A percentile compares a stretch with the other conserved stretches of the same genome.
Conservation (phyloP, 1,140 invertebrate species). For the Drosophila lacertosa region DNA sequence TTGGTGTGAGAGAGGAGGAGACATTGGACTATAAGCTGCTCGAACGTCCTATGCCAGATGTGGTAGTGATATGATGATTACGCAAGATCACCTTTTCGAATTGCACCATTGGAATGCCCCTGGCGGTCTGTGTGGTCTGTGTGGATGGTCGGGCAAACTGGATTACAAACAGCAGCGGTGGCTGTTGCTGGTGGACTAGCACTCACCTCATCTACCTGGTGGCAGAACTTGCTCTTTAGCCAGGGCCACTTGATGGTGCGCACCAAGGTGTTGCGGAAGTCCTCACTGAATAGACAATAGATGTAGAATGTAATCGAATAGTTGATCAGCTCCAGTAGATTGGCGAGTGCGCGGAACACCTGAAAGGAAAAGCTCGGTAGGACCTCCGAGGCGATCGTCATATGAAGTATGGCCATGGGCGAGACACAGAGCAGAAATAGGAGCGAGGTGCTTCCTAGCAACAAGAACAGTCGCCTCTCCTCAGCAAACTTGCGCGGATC, state of each 20-base stretch:
- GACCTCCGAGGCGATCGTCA: conserved; percentile 88
- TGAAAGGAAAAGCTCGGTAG: conserved; percentile 88
- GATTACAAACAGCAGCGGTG: conserved; percentile 61
- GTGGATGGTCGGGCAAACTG: conserved; percentile 51
- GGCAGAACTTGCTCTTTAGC: conserved; percentile 70
- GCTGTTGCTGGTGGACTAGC: conserved; percentile 61
- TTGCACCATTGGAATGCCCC: conserved; percentile 63
- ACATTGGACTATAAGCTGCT: conserved; percentile 67
- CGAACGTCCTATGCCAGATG: conserved; percentile 75
- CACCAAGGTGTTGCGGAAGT: conserved; percentile 89
- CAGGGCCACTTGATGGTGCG: conserved; percentile 87
- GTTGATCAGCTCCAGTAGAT: conserved; percentile 90
- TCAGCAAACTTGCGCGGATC: conserved; percentile 89
- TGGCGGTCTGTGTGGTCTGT: conserved; percentile 44
- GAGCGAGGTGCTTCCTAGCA: conserved; percentile 89
- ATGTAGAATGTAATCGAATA: conserved; percentile 93
- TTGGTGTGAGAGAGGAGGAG: neutral
- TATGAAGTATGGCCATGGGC: conserved; percentile 90
- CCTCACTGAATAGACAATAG: conserved; percentile 91
- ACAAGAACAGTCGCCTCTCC: conserved; percentile 88
- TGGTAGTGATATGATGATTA: conserved; percentile 77
- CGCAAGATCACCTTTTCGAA: conserved; percentile 67
- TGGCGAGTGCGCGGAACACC: conserved; percentile 90
- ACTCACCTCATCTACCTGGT: conserved; percentile 79
- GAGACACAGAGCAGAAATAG: conserved; percentile 90